Percentiles rank a stretch among this genome's conserved stretches.
These are phyloP conservation scores for Macropodus opercularis DNA, from an alignment of 2,797 vertebrate species.

Conservation along the genomic window DNA sequence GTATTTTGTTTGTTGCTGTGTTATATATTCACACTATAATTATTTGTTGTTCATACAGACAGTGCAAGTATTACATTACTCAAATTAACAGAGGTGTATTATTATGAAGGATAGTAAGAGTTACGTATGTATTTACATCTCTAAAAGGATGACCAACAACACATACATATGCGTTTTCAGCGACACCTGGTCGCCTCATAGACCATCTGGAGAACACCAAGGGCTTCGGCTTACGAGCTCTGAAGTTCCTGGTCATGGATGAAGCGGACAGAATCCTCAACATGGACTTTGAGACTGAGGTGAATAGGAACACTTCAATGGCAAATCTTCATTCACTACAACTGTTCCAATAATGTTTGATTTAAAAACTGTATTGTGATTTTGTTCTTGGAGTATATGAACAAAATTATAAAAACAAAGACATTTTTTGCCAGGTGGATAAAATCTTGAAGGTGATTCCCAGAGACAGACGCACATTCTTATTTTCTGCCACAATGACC, in stretches of 20 bases:
- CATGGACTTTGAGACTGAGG: constrained; percentile 99
- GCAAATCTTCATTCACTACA: not conserved
- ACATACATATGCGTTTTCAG: constrained; percentile 67
- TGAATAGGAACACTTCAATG: constrained; percentile 47
- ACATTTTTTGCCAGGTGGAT: constrained; percentile 86
- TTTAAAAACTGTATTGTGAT: not conserved
- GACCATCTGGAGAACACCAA: constrained; percentile 98
- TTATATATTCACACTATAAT: too few relatives aligned
- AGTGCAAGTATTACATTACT: too few relatives aligned
- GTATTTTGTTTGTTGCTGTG: too few relatives aligned
- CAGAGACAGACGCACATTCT: constrained; percentile 91
- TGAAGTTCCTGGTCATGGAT: constrained; percentile 97
- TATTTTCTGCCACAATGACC: constrained; percentile 99
- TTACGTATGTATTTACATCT: too few relatives aligned
- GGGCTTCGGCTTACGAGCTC: constrained; percentile 91
- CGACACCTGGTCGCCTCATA: constrained; percentile 93
- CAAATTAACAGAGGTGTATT: too few relatives aligned
- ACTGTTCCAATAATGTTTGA: not conserved
- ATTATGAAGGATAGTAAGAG: too few relatives aligned
- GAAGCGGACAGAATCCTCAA: constrained; percentile 97
- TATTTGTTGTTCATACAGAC: too few relatives aligned
- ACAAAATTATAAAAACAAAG: too few relatives aligned
- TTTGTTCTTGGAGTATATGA: too few relatives aligned
- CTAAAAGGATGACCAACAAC: too few relatives aligned
- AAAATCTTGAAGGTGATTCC: constrained; percentile 98